Evolutionary conservation across 2,888 invertebrate species (phyloP), one percentile per base, ranked within the genome.

Genomic region (Perithous albicinctus): DNA sequence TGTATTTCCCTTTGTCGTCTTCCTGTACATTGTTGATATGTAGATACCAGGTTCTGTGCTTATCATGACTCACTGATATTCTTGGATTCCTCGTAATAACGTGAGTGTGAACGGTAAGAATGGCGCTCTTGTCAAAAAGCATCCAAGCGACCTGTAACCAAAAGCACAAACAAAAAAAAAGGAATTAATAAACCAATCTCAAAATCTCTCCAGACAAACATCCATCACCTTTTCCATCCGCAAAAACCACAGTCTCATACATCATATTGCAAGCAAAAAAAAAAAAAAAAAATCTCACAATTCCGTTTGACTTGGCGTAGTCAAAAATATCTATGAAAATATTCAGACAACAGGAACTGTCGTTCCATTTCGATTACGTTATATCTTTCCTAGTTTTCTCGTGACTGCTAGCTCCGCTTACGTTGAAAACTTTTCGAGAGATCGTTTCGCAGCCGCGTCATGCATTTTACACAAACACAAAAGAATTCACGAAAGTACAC

Each of bases 91-190:
- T 95, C 74, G 98, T 98, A 93, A 98, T 98, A 92, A 98, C 98
- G 94, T 98, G 98, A 93, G 97, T 97, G 94, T 98, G 97, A 69
- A 98, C 98, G 59, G 98, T 98, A 91, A 98, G 93, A 90, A 98
- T 98, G 64, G 98, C 98, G 70, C 97, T 97, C 93, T 97, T 97
- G 93, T 98, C 98, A 93, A 97, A 98, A 93, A 98, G 97, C 96
- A 98, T 98, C 98, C 98, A 98, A 88, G 98, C 98, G 85, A 98
- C 98, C 98, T 98, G 94, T 38, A 94, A 93, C 84, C 82, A 89
- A 86, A 85, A 81, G n/a, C n/a, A n/a, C n/a, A 74, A 78, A 70
- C 32, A 15, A 12, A 38, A 48, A 74, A 48, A 75, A 82, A 70
- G 20, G 23, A 67, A 56, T 67, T 56, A 29, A 48, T 12, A 26